These are phyloP conservation scores for Heteromormyrus szaboi DNA, from an alignment of 2,797 vertebrate species.

Conservation along the genomic window DNA sequence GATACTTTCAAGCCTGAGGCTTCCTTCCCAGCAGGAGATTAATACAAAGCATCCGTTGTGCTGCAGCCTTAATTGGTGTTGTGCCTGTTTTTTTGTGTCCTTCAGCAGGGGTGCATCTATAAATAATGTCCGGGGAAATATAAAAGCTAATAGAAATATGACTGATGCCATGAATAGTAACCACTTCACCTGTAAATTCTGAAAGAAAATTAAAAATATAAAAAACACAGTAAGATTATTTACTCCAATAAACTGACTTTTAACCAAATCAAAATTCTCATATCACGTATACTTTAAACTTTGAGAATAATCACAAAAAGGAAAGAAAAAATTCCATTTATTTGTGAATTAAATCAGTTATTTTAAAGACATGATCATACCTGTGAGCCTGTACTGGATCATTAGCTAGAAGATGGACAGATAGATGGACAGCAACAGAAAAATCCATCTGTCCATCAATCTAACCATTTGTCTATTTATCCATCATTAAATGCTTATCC, in stretches of 20 bases:
- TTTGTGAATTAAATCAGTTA: neutral
- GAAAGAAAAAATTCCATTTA: neutral
- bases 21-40: neutral
- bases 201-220: neutral
- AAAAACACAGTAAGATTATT: neutral
- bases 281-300: neutral
- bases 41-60: neutral
- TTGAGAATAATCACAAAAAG: neutral
- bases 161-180: neutral
- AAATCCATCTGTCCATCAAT: neutral
- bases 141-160: neutral
- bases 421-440: neutral
- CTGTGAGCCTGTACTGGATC: neutral
- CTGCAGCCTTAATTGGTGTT: neutral
- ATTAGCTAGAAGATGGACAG: neutral
- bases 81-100: neutral
- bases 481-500: neutral
- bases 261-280: neutral
- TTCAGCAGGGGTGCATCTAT: neutral
- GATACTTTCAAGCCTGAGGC: slow-evolving; percentile 1
- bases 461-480: neutral
- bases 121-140: neutral
- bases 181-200: neutral
- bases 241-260: neutral
- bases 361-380: neutral